These are phyloP conservation scores for Leucophenga montana DNA, from an alignment of 2,888 invertebrate genomes.

Conservation along the genomic window DNA sequence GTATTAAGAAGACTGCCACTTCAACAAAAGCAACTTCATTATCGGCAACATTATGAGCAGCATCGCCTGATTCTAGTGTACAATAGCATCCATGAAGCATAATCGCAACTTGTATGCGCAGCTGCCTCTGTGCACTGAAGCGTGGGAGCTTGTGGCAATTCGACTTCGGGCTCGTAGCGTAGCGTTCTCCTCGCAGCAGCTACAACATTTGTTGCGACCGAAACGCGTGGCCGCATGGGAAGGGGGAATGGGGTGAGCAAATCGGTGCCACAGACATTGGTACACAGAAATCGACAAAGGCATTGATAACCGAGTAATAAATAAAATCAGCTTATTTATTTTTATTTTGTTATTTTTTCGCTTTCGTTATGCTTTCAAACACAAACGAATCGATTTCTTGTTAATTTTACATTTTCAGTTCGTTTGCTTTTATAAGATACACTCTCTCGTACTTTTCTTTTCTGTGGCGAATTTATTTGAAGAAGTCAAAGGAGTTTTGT, in stretches of 20 bases:
- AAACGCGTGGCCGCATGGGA: background rate
- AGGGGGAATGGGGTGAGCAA: background rate
- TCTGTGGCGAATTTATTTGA: constrained; percentile 11
- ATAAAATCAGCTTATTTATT: constrained; percentile 26
- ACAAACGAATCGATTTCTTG: constrained; percentile 59
- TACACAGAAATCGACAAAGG: constrained; percentile 20
- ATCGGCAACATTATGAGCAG: background rate
- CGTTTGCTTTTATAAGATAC: constrained; percentile 51
- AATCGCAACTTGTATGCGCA: background rate
- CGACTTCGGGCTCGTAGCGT: background rate
- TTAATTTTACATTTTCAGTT: constrained; percentile 65
- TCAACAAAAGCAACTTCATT: constrained; percentile 11
- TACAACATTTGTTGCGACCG: background rate
- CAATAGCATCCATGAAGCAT: background rate
- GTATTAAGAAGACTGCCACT: constrained; percentile 31
- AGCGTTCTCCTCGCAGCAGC: background rate
- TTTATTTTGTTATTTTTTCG: constrained; percentile 50
- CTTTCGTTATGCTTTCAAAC: constrained; percentile 37
- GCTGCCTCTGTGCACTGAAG: constrained; percentile 54
- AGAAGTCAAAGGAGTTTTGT: background rate
- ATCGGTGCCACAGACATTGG: background rate
- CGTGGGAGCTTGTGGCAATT: constrained; percentile 60
- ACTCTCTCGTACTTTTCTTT: constrained; percentile 31
- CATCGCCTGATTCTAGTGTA: no score
- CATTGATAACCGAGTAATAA: constrained; percentile 63